A percentile compares a stretch with the other conserved stretches of the same genome.
These are phyloP conservation scores for Brachynemurus nebulosus DNA, from an alignment of 2,888 invertebrate genomes.

Conservation along the genomic window DNA sequence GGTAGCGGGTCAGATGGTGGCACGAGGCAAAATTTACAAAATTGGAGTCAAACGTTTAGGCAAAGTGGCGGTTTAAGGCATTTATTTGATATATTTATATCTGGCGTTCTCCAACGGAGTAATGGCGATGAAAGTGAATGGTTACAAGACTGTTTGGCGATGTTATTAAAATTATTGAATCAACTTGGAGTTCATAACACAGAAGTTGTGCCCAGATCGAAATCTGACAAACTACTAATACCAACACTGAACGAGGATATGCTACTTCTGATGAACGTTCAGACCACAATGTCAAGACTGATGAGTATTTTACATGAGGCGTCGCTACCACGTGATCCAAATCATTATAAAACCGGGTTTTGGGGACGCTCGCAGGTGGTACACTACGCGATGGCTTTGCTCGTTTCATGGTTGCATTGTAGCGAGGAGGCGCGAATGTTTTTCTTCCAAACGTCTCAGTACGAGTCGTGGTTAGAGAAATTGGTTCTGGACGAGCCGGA, in stretches of 20 bases:
- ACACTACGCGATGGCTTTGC: constrained; percentile 81
- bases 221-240: constrained; percentile 49
- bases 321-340: constrained; percentile 61
- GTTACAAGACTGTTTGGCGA: constrained; percentile 88
- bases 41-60: constrained; percentile 70
- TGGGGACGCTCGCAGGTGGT: constrained; percentile 88
- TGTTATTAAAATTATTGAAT: constrained; percentile 71
- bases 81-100: constrained; percentile 84
- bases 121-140: constrained; percentile 73
- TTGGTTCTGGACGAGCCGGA: constrained; percentile 86
- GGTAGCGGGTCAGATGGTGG: constrained; percentile 15
- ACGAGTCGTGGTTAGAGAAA: constrained; percentile 70
- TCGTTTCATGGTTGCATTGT: constrained; percentile 88
- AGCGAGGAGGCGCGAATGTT: constrained; percentile 62
- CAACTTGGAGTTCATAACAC: constrained; percentile 63
- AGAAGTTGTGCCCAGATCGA: constrained; percentile 28
- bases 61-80: constrained; percentile 77
- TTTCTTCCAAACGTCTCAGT: constrained; percentile 59
- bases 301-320: constrained; percentile 82
- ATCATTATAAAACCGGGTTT: constrained; percentile 81
- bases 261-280: constrained; percentile 73
- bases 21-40: constrained; percentile 24
- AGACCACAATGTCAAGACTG: constrained; percentile 66
- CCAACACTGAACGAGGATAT: constrained; percentile 61
- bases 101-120: constrained; percentile 60